phyloP scores from a whole-genome alignment of 2,113 vertebrate genomes.

The Meles meles region DNA sequence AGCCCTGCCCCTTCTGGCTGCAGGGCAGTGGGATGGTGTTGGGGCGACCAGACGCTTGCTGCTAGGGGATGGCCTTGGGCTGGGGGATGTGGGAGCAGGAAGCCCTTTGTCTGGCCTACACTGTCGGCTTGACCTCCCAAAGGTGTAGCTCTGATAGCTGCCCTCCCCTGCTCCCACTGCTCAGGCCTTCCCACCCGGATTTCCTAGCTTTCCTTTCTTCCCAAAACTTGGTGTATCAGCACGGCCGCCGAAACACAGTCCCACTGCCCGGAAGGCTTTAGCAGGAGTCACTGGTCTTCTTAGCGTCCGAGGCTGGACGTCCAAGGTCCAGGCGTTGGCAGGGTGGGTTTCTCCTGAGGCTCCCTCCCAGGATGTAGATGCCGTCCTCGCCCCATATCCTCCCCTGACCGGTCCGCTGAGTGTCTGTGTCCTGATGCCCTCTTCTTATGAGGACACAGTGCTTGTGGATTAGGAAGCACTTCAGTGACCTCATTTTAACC shows the following conservation, averaged over 20 bases:
- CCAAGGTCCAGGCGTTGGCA: rapidly evolving
- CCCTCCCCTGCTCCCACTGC: neutral
- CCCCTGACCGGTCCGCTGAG: rapidly evolving
- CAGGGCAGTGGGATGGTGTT: too few relatives aligned
- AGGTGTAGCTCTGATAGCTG: neutral
- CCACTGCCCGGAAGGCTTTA: rapidly evolving
- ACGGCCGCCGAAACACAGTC: rapidly evolving
- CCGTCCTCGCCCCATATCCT: rapidly evolving
- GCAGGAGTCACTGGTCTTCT: rapidly evolving
- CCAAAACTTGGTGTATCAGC: neutral
- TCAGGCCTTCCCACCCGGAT: rapidly evolving
- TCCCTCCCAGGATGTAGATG: neutral
- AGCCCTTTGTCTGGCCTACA: neutral
- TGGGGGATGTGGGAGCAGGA: too few relatives aligned
- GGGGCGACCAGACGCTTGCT: too few relatives aligned
- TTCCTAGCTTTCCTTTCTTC: neutral
- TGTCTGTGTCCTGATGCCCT: neutral
- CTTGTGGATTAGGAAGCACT: neutral
- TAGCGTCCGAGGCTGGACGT: neutral
- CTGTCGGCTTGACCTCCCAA: neutral
- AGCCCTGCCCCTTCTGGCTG: too few relatives aligned
- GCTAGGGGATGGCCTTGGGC: neutral
- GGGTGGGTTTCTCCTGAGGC: neutral
- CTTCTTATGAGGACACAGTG: neutral
- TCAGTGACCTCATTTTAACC: neutral